Percentiles rank a stretch among this genome's conserved stretches.
Conservation (phyloP, 1,140 invertebrate species). For the Musca domestica region DNA sequence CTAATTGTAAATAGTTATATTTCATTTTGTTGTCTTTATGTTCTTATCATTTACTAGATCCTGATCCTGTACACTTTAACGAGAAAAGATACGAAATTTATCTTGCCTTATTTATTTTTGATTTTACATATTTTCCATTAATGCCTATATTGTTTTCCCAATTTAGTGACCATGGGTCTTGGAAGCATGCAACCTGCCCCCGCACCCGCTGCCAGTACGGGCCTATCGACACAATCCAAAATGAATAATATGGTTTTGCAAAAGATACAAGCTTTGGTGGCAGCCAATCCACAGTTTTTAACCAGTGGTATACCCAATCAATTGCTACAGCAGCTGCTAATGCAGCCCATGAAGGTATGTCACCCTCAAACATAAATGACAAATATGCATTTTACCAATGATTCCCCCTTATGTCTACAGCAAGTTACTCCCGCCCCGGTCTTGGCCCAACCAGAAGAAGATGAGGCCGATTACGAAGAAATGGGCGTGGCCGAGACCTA, state of each 20-base stretch:
- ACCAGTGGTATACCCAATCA: slow-evolving; percentile 53
- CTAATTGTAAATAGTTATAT: no score
- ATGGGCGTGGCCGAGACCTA: slow-evolving; percentile 98
- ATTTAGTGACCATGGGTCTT: slow-evolving; percentile 45
- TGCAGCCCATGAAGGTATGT: slow-evolving; percentile 39
- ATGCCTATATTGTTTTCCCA: neutral
- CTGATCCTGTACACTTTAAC: no score
- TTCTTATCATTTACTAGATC: no score
- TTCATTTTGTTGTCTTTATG: no score
- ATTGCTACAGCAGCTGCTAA: slow-evolving; percentile 53
- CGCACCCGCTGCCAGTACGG: slow-evolving; percentile 52
- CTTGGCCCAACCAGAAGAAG: slow-evolving; percentile 63
- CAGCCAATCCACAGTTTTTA: slow-evolving; percentile 49
- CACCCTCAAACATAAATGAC: slow-evolving; percentile 40
- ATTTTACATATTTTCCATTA: neutral
- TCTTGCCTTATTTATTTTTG: no score
- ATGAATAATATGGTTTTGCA: slow-evolving; percentile 51
- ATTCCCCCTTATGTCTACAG: no score
- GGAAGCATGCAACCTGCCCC: slow-evolving; percentile 55
- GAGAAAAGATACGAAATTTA: slow-evolving; percentile 12
- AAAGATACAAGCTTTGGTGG: slow-evolving; percentile 47
- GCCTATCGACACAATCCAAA: slow-evolving; percentile 46
- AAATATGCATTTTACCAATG: neutral
- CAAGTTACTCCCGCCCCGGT: slow-evolving; percentile 17
- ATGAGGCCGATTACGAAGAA: slow-evolving; percentile 93